Percentiles rank a stretch among this genome's conserved stretches.
These are phyloP conservation scores for Lagopus muta DNA, from an alignment of 2,113 vertebrate genomes.

Conservation along the genomic window DNA sequence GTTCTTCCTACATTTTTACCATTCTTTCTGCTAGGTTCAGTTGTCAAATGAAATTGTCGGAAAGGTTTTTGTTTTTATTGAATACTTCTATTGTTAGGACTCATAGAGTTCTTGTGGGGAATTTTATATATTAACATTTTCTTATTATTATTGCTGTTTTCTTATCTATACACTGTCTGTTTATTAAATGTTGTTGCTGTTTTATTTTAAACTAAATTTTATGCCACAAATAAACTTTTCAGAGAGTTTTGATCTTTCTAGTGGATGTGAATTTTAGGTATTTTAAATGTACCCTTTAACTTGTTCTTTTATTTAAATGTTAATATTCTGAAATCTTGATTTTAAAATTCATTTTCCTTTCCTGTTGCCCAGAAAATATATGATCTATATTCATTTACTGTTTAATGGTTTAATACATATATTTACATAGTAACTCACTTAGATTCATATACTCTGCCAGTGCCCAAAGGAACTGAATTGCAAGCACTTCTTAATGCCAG, in stretches of 20 bases:
- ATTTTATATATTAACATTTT: neutral
- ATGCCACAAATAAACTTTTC: neutral
- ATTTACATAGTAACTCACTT: neutral
- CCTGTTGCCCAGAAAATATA: neutral
- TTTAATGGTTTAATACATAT: neutral
- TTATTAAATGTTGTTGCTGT: neutral
- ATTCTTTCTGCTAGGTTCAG: neutral
- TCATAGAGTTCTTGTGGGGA: neutral
- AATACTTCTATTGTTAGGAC: neutral
- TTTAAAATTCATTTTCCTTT: neutral
- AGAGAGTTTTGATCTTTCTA: neutral
- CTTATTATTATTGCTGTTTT: neutral
- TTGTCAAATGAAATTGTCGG: neutral
- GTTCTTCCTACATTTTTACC: neutral
- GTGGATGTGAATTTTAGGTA: neutral
- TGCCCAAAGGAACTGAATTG: neutral
- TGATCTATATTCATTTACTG: neutral
- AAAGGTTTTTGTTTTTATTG: slow-evolving; percentile 1
- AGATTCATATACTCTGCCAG: neutral
- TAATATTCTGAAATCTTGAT: neutral
- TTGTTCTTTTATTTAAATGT: neutral
- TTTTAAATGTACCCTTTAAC: neutral
- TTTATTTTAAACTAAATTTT: neutral
- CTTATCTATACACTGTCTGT: neutral
- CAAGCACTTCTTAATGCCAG: neutral